Percentiles rank a stretch among this genome's conserved stretches.
phyloP scores from a whole-genome alignment of 2,113 vertebrate species.

The Rousettus leschenaultii region DNA sequence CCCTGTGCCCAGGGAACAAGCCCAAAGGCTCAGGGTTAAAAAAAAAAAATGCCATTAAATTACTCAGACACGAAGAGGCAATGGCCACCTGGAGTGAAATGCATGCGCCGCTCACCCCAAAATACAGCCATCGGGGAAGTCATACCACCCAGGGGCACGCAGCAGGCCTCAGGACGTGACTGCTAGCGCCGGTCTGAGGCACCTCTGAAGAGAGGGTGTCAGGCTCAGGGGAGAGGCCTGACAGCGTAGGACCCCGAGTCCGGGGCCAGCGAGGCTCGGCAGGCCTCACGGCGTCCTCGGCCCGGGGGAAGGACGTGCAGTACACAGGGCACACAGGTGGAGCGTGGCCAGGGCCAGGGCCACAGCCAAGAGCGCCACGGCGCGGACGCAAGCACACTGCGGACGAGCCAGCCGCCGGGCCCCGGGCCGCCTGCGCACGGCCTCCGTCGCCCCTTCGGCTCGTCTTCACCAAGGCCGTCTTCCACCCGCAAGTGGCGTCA shows the following conservation, averaged over 20 bases:
- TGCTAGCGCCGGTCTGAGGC: not conserved
- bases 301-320: conserved; percentile 27
- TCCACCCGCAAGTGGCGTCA: rapidly evolving
- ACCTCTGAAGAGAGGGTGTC: not conserved
- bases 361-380: not conserved
- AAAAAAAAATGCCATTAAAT: too few species aligned
- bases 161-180: too few species aligned
- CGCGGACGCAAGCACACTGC: rapidly evolving
- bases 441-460: rapidly evolving
- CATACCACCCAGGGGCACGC: not conserved
- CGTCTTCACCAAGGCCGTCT: not conserved
- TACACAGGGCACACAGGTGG: not conserved
- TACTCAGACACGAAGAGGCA: not conserved
- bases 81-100: not conserved
- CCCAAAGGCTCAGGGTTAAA: not conserved
- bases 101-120: not conserved
- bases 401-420: rapidly evolving
- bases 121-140: not conserved
- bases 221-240: not conserved
- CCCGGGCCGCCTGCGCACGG: rapidly evolving
- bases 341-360: not conserved
- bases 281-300: conserved; percentile 27
- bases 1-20: not conserved
- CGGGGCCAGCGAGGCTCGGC: conserved; percentile 75
- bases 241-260: not conserved